Base-by-base conservation (phyloP, 1,140 invertebrate genomes). In the Drosophila sturtevanti region DNA sequence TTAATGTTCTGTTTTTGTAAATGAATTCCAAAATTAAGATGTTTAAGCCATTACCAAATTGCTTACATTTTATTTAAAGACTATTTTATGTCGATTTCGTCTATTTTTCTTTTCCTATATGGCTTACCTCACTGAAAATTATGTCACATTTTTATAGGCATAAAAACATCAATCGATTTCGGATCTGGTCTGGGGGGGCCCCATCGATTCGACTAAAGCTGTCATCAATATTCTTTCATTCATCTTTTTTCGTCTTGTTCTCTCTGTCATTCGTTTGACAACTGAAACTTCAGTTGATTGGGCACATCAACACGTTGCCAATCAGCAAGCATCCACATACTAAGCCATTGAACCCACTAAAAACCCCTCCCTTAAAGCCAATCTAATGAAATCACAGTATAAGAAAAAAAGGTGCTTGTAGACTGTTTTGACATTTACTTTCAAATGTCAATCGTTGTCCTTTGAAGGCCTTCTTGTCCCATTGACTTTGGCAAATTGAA, bases 371-470 rank as follows among this genome's bases (percentile, higher is more conserved):
- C 11, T 27, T 31, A 14, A 34, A 18, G n/a, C 7, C 27, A 35
- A 16, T 31, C 31, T 56, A 56, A 56, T 31, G 27, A 63, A 48
- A 74, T 85, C 70, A 80, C 58, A 73, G 80, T 61, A 44, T 52
- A 56, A 48, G 60, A 37, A 31, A 34, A 74, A 73, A 84, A 89
- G 84, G 84, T 87, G 85, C 61, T 64, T 48, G 62, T 59, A 89
- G 77, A 89, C 89, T 89, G 80, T 89, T 89, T 80, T 89, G 84
- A 89, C 84, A 80, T 89, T 56, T 84, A 74, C 85, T 84, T 89
- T 89, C 73, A 89, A 89, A 84, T 84, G 80, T 87, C 82, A 89
- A 89, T 77, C 77, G 74, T 41, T 35, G 65, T 54, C 62, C 77
- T 73, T 80, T 80, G 37, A 27, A 22, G 27, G 54, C 31, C 38